Evolutionary conservation across 2,797 vertebrate species (phyloP).

Genomic region (Florisuga fusca): DNA sequence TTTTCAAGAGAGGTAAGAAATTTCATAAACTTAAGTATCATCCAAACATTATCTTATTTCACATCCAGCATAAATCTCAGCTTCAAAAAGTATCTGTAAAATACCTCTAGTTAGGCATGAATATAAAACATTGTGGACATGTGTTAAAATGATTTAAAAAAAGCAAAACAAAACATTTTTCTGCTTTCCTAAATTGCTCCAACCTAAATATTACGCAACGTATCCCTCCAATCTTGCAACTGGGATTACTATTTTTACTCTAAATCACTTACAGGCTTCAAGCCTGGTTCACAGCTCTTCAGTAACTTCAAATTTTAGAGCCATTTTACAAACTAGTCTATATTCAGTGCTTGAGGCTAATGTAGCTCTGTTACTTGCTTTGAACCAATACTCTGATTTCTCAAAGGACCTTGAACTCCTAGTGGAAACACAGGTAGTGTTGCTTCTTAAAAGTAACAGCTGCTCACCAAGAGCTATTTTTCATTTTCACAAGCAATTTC

Average conservation of each 20-base stretch:
- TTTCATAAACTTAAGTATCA: background rate
- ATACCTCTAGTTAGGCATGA: background rate
- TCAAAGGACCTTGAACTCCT: background rate
- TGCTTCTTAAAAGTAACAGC: background rate
- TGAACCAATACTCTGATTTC: background rate
- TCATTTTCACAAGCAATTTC: background rate
- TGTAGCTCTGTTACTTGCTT: background rate
- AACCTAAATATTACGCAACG: background rate
- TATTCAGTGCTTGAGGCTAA: background rate
- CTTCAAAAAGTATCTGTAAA: background rate
- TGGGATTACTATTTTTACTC: background rate
- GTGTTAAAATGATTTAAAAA: too few species aligned
- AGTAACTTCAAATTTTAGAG: background rate
- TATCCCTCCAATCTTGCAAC: background rate
- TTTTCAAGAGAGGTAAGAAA: background rate
- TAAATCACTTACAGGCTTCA: background rate
- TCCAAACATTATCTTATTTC: background rate
- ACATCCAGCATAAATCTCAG: background rate
- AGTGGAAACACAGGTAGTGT: background rate
- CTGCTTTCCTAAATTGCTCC: background rate
- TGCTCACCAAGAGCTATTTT: background rate
- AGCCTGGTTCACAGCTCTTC: background rate
- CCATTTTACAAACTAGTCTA: background rate
- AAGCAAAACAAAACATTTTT: background rate
- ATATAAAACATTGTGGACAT: background rate